A percentile compares a stretch with the other conserved stretches of the same genome.
Evolutionary conservation across 1,140 invertebrate genomes (phyloP).

Genomic region (Diachasmimorpha longicaudata): DNA sequence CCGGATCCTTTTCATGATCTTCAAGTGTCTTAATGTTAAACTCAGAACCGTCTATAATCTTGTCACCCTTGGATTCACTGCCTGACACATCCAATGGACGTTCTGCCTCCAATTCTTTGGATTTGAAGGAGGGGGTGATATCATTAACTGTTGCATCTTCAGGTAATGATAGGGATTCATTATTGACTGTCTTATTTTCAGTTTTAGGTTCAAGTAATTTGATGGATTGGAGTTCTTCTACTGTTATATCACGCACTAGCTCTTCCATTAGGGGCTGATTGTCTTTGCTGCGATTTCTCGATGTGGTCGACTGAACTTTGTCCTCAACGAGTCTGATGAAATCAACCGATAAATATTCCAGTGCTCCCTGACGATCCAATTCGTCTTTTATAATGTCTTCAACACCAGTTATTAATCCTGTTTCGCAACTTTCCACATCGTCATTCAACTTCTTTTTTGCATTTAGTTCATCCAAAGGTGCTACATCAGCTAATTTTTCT

Average conservation of each 20-base stretch:
- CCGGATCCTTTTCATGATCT: too few species aligned
- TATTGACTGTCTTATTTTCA: neutral
- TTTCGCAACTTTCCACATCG: neutral
- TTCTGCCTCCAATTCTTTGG: too few species aligned
- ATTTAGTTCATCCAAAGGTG: too few species aligned
- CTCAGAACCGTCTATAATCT: too few species aligned
- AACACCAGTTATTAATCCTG: neutral
- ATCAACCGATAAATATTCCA: neutral
- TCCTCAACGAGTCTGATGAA: neutral
- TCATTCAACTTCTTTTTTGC: too few species aligned
- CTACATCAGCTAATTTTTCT: too few species aligned
- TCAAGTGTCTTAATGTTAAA: too few species aligned
- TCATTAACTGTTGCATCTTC: neutral
- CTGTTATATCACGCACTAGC: neutral
- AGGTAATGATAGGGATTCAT: neutral
- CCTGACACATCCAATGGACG: too few species aligned
- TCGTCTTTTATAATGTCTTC: neutral
- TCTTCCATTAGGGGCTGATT: neutral
- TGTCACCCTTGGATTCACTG: too few species aligned
- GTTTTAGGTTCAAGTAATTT: neutral
- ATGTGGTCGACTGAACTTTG: neutral
- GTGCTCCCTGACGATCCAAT: slow-evolving; percentile 22
- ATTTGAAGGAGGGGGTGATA: too few species aligned
- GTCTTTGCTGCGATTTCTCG: neutral
- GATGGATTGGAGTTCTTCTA: slow-evolving; percentile 13